Evolutionary conservation across 2,113 vertebrate genomes (phyloP).

Genomic region (Caranx melampygus): DNA sequence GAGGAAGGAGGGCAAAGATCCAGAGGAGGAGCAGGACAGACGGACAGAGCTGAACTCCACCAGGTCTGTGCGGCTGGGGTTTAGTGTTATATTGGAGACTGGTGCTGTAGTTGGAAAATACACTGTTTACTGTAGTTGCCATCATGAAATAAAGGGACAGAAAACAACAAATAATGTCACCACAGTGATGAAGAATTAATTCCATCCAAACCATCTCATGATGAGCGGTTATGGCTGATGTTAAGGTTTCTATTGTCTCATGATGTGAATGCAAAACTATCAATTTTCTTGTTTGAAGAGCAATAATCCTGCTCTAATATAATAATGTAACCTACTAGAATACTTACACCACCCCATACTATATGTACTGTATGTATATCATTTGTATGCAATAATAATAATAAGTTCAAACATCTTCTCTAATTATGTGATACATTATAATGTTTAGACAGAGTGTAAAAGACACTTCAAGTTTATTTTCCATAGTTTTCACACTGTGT

Average conservation of each 20-base stretch:
- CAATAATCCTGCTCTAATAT: no score
- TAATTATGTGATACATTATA: background rate
- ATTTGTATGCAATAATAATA: background rate
- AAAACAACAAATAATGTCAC: background rate
- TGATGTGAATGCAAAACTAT: no score
- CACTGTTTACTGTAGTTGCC: background rate
- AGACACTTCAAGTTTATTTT: no score
- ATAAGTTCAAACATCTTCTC: background rate
- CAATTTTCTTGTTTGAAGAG: no score
- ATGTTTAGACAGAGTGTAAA: background rate
- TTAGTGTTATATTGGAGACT: background rate
- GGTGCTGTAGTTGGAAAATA: background rate
- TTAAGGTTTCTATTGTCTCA: no score
- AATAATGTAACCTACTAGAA: no score
- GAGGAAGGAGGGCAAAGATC: background rate
- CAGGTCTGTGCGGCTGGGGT: background rate
- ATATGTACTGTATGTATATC: no score
- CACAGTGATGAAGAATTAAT: background rate
- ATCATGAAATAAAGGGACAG: background rate
- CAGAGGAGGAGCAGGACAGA: background rate
- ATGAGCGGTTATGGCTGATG: background rate
- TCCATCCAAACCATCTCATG: background rate
- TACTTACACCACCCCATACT: no score
- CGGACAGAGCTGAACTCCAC: background rate
- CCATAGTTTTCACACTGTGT: background rate